phyloP scores from a whole-genome alignment of 2,797 vertebrate species.

The Trachops cirrhosus region DNA sequence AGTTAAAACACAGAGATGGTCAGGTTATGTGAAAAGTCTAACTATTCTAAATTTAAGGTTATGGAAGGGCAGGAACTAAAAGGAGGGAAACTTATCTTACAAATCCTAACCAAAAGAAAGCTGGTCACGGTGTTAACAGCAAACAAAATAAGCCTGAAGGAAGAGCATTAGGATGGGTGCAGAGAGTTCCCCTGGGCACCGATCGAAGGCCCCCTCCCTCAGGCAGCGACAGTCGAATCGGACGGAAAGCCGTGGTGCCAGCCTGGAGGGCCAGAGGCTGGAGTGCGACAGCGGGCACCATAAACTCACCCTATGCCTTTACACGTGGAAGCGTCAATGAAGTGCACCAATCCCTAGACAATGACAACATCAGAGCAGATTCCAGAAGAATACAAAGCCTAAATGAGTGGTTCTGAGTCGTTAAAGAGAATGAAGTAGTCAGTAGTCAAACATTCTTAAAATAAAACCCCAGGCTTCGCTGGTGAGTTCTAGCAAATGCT shows the following conservation, averaged over 20 bases:
- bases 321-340: not conserved
- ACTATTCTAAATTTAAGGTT: not conserved
- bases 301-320: not conserved
- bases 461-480: not conserved
- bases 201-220: not conserved
- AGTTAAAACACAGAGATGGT: not conserved
- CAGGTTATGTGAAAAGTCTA: not conserved
- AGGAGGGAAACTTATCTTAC: not conserved
- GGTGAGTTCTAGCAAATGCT: not conserved
- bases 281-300: not conserved
- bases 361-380: not conserved
- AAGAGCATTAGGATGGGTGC: not conserved
- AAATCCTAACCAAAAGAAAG: not conserved
- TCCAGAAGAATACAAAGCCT: not conserved
- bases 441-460: not conserved
- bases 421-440: not conserved
- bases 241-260: not conserved
- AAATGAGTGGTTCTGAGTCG: not conserved
- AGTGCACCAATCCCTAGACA: not conserved
- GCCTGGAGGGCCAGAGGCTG: not conserved
- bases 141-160: not conserved
- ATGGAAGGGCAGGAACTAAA: not conserved
- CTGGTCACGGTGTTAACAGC: not conserved
- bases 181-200: not conserved
- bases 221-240: not conserved